Base-by-base conservation (phyloP, 2,888 invertebrate species). In the Dexiosoma caninum region DNA sequence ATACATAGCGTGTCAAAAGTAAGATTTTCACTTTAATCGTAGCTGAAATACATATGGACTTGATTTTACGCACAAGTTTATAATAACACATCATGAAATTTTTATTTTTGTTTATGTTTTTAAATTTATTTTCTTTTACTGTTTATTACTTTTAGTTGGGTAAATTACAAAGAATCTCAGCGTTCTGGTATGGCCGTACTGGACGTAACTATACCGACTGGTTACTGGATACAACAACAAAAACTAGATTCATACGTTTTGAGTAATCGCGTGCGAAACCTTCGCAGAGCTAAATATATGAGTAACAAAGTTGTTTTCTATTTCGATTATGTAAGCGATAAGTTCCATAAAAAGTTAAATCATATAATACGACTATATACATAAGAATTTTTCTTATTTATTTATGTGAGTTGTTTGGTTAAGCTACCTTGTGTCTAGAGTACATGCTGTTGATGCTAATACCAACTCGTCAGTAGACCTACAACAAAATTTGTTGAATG, bases 161-260 rank as follows among this genome's bases (percentile, higher is more conserved):
- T 92, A 0, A 92, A 95, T 84, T 74, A 91, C 2, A 92, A 93
- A 42, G 97, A 97, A 91, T 95, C 96, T 0, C 92, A 94, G 51
- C 93, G 96, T 66, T 97, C 97, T 1, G 97, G 97, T 55, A 93
- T 97, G 94, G 95, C 97, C 2, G 95, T 97, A 69, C 90, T 97
- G 82, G 96, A 96, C 89, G 94, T 97, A 44, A 93, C 94, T 3
- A 94, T 97, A 85, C 97, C 97, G 4, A 97, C 97, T 0, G 97
- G 97, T 12, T 97, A 97, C 90, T 95, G 96, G 90, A 93, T 97
- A 83, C 96, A 97, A 88, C 97, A 98, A 86, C 97, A 97, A 90
- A 94, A 93, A 82, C 92, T 98, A 19, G 96, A 98, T 90, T 92
- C 92, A 2, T 97, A 98, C 89, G 96, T 97, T 81, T 91, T 94